phyloP scores from a whole-genome alignment of 2,113 vertebrate genomes.

The Neogobius melanostomus region DNA sequence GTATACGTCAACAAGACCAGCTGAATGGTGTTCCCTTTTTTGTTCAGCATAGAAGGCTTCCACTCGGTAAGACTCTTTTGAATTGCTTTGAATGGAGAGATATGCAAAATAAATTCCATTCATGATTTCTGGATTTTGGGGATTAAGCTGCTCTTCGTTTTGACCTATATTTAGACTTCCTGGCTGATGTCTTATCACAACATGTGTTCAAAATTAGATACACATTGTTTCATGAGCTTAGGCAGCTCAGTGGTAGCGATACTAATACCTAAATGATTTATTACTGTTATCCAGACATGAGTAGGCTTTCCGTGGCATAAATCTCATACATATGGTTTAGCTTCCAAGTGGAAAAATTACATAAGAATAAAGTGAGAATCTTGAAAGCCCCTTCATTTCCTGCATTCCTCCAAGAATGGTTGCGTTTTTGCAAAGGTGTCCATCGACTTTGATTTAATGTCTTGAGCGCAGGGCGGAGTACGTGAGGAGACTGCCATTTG shows the following conservation, averaged over 20 bases:
- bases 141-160: constrained; percentile 42
- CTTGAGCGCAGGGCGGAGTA: constrained; percentile 17
- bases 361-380: constrained; percentile 3
- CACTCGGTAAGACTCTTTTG: background rate
- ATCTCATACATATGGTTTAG: too few species aligned
- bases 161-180: constrained; percentile 45
- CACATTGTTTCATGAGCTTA: constrained; percentile 8
- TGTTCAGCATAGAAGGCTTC: background rate
- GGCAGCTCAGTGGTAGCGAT: background rate
- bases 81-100: background rate
- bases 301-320: background rate
- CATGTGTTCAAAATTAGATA: constrained; percentile 22
- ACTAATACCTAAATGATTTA: constrained; percentile 7
- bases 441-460: constrained; percentile 28
- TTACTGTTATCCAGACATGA: constrained; percentile 1
- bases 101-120: constrained; percentile 33
- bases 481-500: constrained; percentile 32
- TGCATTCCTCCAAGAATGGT: constrained; percentile 5
- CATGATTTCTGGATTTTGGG: constrained; percentile 32
- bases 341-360: background rate
- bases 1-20: background rate
- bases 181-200: background rate
- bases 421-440: constrained; percentile 32
- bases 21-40: background rate
- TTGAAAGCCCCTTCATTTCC: background rate